Percentiles rank a stretch among this genome's conserved stretches.
Conservation (phyloP, 2,888 invertebrate species). For the Eumacrocentrus americanus region DNA sequence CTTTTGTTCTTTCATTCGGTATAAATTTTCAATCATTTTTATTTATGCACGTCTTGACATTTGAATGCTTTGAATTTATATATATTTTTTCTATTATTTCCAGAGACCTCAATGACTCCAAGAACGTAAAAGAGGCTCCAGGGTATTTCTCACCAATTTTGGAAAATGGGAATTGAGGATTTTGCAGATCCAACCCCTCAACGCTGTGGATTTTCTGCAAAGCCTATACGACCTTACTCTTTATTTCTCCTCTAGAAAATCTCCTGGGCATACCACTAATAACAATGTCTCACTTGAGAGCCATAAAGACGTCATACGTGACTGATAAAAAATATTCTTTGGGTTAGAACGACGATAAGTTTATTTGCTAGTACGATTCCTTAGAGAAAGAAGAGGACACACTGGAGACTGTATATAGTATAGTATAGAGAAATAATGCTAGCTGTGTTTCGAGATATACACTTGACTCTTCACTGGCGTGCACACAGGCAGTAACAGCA, state of each 20-base stretch:
- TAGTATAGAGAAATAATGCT: neutral
- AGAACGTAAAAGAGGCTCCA: neutral
- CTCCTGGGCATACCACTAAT: neutral
- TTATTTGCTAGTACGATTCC: conserved; percentile 16
- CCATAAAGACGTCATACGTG: neutral
- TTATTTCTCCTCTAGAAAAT: neutral
- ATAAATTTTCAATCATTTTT: too few relatives aligned
- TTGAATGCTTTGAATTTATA: too few relatives aligned
- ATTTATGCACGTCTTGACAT: too few relatives aligned
- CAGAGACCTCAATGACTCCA: too few relatives aligned
- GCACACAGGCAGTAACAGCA: conserved; percentile 1
- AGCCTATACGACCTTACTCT: neutral
- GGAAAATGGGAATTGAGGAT: conserved; percentile 4
- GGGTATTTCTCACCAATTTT: conserved; percentile 5
- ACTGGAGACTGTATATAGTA: neutral
- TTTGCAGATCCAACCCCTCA: neutral
- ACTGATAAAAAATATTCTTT: conserved; percentile 6
- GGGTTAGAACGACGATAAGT: neutral
- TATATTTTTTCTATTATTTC: too few relatives aligned
- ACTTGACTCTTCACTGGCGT: conserved; percentile 22
- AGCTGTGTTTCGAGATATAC: conserved; percentile 25
- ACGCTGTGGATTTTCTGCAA: neutral
- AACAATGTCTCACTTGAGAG: neutral
- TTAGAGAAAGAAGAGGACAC: conserved; percentile 10
- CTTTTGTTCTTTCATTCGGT: too few relatives aligned